phyloP scores from a whole-genome alignment of 2,888 invertebrate species.

The Drosophila tripunctata region DNA sequence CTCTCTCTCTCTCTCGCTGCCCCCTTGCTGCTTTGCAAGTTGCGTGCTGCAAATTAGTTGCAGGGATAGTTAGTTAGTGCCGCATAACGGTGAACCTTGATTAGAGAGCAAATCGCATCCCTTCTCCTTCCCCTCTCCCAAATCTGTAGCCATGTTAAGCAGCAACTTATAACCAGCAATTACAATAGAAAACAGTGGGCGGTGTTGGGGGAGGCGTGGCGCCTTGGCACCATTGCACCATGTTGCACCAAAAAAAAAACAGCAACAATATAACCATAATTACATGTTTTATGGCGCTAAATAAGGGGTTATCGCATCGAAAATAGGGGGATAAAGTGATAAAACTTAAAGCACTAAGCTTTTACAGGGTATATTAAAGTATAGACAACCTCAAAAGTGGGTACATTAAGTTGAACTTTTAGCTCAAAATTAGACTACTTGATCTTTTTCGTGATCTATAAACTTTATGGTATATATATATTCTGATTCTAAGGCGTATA shows the following conservation, averaged over 20 bases:
- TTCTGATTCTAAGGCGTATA: too few species aligned
- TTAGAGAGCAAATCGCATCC: conserved; percentile 7
- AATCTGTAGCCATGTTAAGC: conserved; percentile 59
- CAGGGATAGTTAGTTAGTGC: conserved; percentile 17
- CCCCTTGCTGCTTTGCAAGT: conserved; percentile 46
- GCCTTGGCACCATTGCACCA: conserved; percentile 43
- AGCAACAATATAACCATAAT: not conserved
- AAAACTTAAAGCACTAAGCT: not conserved
- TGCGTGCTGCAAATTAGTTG: conserved; percentile 75
- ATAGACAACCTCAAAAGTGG: too few species aligned
- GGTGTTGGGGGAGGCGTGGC: conserved; percentile 38
- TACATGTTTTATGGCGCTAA: not conserved
- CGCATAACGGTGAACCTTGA: conserved; percentile 55
- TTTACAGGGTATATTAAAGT: not conserved
- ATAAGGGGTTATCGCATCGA: not conserved
- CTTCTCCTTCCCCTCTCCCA: not conserved
- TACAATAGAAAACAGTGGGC: conserved; percentile 34
- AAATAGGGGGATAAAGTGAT: not conserved
- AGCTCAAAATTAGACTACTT: too few species aligned
- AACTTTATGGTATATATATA: too few species aligned
- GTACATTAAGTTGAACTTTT: too few species aligned
- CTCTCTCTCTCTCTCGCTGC: not conserved
- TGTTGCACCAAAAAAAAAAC: not conserved
- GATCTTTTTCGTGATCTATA: too few species aligned
- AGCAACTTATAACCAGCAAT: conserved; percentile 50